Evolutionary conservation across 2,797 vertebrate genomes (phyloP), one percentile per base, ranked within the genome.

Genomic region (Aplochiton taeniatus): DNA sequence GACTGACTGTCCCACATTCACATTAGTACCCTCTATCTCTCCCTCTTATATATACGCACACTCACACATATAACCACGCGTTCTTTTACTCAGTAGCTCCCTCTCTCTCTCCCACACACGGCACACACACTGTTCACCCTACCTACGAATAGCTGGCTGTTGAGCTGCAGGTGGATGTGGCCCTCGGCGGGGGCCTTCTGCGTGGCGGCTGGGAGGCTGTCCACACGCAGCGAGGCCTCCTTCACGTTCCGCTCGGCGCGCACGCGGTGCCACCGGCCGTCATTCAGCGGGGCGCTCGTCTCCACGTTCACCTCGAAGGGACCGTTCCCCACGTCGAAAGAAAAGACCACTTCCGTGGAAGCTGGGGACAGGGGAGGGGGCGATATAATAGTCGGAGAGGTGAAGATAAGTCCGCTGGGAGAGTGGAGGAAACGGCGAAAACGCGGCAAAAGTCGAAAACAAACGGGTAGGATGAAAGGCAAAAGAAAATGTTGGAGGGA

Each of bases 111-210:
- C n/a, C n/a, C n/a, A n/a, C n/a, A n/a, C n/a, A n/a, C n/a, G 20
- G n/a, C 31, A 59, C 55, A 69, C 16, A 48, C 54, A 14, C 9
- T 2, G 18, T n/a, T 49, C 31, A 1, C 57, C 95, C 82, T 88
- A 99, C 96, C 96, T 82, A 98, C 95, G 66, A 96, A 98, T 61
- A 98, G 91, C 71, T 97, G 96, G 80, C 96, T 98, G 88, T 97
- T 96, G 68, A 98, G 95, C 78, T 98, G 96, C 55, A 98, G 78
- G 60, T 93, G 95, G 51, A 94, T 91, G 58, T 95, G 96, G 0
- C 96, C 96, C 0, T 97, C 94, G 0, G 88, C 71, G 0, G 95
- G 94, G 18, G 96, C 95, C 59, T 86, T 73, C 17, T 84, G 88
- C 0, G 81, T 89, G 48, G 81, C 90, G 0, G 84, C 87, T 0